A percentile compares a stretch with the other conserved stretches of the same genome.
phyloP scores from a whole-genome alignment of 2,113 vertebrate genomes.

The Eupsittula cactorum region DNA sequence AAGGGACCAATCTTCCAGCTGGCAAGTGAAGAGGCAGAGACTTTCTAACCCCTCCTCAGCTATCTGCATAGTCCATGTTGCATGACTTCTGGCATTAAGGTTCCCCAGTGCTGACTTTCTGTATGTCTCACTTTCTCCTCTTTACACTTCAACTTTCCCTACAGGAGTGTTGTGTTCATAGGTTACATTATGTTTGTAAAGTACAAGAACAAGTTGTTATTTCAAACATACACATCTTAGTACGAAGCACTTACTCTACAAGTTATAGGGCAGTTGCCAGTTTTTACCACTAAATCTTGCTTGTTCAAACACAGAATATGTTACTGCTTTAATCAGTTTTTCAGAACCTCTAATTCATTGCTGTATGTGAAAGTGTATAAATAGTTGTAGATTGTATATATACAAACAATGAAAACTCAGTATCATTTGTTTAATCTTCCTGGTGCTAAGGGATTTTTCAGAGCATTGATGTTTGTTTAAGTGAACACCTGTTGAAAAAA shows the following conservation, averaged over 20 bases:
- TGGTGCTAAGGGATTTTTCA: not conserved
- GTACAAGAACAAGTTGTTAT: not conserved
- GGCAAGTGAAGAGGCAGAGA: not conserved
- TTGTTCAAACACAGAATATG: not conserved
- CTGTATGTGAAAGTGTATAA: not conserved
- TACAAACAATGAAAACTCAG: not conserved
- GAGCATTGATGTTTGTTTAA: not conserved
- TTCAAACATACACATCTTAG: not conserved
- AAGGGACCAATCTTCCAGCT: not conserved
- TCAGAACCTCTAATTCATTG: not conserved
- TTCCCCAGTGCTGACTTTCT: not conserved
- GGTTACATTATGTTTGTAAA: not conserved
- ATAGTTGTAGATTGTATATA: not conserved
- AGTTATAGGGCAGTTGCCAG: not conserved
- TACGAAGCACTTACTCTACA: not conserved
- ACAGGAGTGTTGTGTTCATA: not conserved
- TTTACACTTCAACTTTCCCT: not conserved
- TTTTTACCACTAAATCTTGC: not conserved
- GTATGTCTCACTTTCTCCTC: not conserved
- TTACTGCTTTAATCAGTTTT: not conserved
- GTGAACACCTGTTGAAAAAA: not conserved
- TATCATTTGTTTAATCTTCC: not conserved
- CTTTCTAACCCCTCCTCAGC: not conserved
- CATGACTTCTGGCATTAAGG: not conserved
- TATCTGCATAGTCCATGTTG: fast-evolving